phyloP scores from a whole-genome alignment of 2,113 vertebrate species.

The Ariopsis seemanni region DNA sequence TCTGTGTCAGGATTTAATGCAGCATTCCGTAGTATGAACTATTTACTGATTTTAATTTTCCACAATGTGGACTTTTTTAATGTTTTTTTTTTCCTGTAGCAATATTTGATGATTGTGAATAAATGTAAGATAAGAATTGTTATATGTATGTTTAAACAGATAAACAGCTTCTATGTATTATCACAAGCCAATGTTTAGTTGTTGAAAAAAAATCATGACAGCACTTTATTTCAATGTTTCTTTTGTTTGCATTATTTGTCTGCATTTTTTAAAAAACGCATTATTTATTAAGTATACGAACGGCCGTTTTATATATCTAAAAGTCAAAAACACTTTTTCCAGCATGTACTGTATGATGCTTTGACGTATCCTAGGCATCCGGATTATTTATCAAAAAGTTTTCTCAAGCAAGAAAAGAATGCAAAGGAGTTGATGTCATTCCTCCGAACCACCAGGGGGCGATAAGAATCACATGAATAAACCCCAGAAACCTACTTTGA shows the following conservation, averaged over 20 bases:
- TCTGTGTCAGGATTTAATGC: slow-evolving; percentile 38
- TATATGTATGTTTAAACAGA: slow-evolving; percentile 71
- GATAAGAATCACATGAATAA: background rate
- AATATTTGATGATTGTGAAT: slow-evolving; percentile 74
- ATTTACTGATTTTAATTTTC: slow-evolving; percentile 62
- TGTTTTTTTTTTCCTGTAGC: slow-evolving; percentile 68
- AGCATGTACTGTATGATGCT: background rate
- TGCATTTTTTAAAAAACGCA: background rate
- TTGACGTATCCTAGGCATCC: background rate
- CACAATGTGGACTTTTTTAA: slow-evolving; percentile 68
- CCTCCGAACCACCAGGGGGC: background rate
- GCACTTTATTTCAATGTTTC: slow-evolving; percentile 53
- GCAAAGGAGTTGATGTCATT: background rate
- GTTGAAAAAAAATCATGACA: slow-evolving; percentile 53
- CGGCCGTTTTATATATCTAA: background rate
- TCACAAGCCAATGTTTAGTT: slow-evolving; percentile 48
- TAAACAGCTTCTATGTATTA: slow-evolving; percentile 66
- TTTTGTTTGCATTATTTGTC: slow-evolving; percentile 29
- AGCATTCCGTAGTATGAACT: slow-evolving; percentile 49
- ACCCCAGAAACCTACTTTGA: background rate
- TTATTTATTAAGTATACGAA: slow-evolving; percentile 42
- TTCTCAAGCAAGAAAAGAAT: background rate
- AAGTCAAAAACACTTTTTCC: slow-evolving; percentile 9
- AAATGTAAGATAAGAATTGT: slow-evolving; percentile 74
- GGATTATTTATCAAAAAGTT: background rate